A percentile compares a stretch with the other conserved stretches of the same genome.
phyloP scores from a whole-genome alignment of 2,797 vertebrate genomes.

The Pantherophis alleghaniensis region DNA sequence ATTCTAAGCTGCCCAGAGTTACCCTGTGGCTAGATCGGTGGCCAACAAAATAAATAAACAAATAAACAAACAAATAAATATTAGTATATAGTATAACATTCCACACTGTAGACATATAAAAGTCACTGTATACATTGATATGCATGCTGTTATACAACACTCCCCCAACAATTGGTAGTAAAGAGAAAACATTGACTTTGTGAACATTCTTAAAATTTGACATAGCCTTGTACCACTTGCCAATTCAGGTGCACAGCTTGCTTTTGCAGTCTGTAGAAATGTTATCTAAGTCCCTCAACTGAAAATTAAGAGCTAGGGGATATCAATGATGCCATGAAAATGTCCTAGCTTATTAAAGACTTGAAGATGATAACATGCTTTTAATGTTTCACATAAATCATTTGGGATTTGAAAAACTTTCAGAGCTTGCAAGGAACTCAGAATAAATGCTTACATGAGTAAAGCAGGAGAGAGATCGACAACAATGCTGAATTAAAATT shows the following conservation, averaged over 20 bases:
- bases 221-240: slow-evolving; percentile 19
- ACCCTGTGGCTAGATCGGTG: neutral
- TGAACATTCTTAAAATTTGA: slow-evolving; percentile 18
- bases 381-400: slow-evolving; percentile 72
- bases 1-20: neutral
- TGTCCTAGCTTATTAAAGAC: slow-evolving; percentile 73
- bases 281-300: slow-evolving; percentile 66
- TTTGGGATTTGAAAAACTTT: slow-evolving; percentile 75
- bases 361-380: slow-evolving; percentile 71
- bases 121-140: neutral
- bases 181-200: neutral
- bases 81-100: neutral
- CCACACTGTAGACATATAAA: neutral
- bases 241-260: slow-evolving; percentile 33
- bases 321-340: slow-evolving; percentile 73
- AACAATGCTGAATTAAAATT: slow-evolving; percentile 69
- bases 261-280: slow-evolving; percentile 52
- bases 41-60: no score
- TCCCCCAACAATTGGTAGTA: neutral
- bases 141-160: neutral
- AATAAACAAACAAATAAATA: neutral
- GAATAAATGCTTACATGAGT: slow-evolving; percentile 70
- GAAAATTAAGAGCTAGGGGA: slow-evolving; percentile 72
- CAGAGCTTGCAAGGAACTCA: slow-evolving; percentile 62
- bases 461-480: slow-evolving; percentile 56